phyloP scores from a whole-genome alignment of 1,140 invertebrate genomes.

The Battus philenor region DNA sequence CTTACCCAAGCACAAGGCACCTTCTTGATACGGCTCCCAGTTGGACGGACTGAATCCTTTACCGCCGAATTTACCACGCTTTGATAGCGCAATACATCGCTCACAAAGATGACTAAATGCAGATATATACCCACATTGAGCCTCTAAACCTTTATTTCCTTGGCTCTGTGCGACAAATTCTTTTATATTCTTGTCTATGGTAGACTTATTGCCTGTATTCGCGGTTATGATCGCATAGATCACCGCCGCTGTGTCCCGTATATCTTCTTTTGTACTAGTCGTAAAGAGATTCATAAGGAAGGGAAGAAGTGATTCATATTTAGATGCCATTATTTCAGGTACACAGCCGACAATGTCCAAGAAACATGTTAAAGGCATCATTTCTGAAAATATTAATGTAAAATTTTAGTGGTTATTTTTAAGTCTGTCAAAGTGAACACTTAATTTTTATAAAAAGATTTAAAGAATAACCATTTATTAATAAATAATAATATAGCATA shows the following conservation, averaged over 20 bases:
- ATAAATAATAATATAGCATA: too few relatives aligned
- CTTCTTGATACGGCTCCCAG: slow-evolving; percentile 77
- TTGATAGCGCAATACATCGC: slow-evolving; percentile 76
- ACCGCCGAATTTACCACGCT: slow-evolving; percentile 57
- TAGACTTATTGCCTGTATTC: slow-evolving; percentile 64
- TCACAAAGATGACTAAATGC: slow-evolving; percentile 83
- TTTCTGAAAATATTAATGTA: slow-evolving; percentile 64
- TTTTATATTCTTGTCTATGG: slow-evolving; percentile 76
- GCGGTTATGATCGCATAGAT: slow-evolving; percentile 82
- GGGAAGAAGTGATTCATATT: slow-evolving; percentile 77
- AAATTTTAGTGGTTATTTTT: too few relatives aligned
- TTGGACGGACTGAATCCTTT: slow-evolving; percentile 59
- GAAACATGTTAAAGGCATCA: slow-evolving; percentile 82
- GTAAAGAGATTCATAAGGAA: slow-evolving; percentile 81
- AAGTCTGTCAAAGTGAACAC: too few relatives aligned
- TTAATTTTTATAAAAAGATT: too few relatives aligned
- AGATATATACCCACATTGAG: slow-evolving; percentile 84
- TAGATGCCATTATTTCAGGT: slow-evolving; percentile 77
- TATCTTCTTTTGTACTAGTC: slow-evolving; percentile 83
- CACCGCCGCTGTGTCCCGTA: slow-evolving; percentile 82
- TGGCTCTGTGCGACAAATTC: slow-evolving; percentile 74
- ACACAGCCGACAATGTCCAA: slow-evolving; percentile 85
- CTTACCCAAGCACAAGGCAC: slow-evolving; percentile 77
- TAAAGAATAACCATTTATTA: too few relatives aligned
- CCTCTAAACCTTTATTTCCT: slow-evolving; percentile 79